These are phyloP conservation scores for Megaceryle alcyon DNA, from an alignment of 2,797 vertebrate species.

Conservation along the genomic window DNA sequence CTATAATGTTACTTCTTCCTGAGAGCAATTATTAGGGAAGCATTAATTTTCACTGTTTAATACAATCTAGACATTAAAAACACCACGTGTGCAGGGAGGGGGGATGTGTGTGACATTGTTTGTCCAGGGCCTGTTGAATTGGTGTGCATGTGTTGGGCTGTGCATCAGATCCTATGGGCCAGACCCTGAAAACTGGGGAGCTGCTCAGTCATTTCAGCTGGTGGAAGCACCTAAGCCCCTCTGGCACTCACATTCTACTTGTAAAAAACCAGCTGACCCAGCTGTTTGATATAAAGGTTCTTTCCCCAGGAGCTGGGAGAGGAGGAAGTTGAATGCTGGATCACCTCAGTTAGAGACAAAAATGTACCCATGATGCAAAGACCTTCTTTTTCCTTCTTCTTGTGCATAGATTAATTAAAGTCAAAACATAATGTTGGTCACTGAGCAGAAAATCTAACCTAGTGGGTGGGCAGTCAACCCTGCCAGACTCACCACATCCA, in stretches of 20 bases:
- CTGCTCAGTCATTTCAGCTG: neutral
- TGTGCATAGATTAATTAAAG: slow-evolving; percentile 31
- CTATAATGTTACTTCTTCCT: neutral
- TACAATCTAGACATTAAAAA: neutral
- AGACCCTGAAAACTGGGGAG: neutral
- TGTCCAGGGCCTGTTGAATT: neutral
- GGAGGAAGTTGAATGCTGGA: neutral
- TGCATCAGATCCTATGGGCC: neutral
- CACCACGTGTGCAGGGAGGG: neutral
- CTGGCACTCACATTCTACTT: neutral
- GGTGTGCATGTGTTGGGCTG: neutral
- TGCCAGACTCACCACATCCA: neutral
- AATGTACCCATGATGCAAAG: neutral
- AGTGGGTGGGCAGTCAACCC: neutral
- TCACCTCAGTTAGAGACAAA: neutral
- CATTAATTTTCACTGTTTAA: neutral
- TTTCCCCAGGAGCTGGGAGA: neutral
- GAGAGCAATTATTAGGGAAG: slow-evolving; percentile 18
- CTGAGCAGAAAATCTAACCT: slow-evolving; percentile 28
- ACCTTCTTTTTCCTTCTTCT: neutral
- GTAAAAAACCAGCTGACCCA: neutral
- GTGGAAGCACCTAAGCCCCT: neutral
- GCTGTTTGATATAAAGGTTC: neutral
- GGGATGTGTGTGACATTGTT: neutral
- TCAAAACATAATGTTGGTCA: neutral